phyloP scores from a whole-genome alignment of 2,888 invertebrate species.

The Heliconius aoede region DNA sequence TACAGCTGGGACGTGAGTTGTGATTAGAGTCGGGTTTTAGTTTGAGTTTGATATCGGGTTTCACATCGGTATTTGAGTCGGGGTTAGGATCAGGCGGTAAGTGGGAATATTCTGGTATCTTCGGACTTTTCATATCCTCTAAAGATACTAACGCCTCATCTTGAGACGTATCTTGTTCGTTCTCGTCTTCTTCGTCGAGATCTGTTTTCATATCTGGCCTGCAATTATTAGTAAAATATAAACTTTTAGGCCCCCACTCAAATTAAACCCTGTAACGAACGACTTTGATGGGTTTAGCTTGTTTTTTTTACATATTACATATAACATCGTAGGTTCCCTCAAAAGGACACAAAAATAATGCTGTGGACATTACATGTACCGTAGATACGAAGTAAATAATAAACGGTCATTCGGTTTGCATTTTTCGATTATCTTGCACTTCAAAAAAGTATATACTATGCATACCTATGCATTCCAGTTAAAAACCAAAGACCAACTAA shows the following conservation, averaged over 20 bases:
- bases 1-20: conserved; percentile 20
- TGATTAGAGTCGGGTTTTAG: not conserved
- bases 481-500: no score
- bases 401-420: no score
- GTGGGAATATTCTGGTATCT: conserved; percentile 73
- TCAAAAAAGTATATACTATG: no score
- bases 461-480: no score
- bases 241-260: not conserved
- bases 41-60: not conserved
- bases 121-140: conserved; percentile 69
- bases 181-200: conserved; percentile 56
- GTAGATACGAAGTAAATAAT: no score
- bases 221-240: conserved; percentile 21
- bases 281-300: no score
- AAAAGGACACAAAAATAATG: no score
- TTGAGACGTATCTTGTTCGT: conserved; percentile 47
- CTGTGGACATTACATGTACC: no score
- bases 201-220: conserved; percentile 63
- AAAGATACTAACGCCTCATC: conserved; percentile 50
- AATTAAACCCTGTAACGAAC: no score
- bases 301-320: not conserved
- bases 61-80: not conserved
- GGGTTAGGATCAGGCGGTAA: conserved; percentile 70
- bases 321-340: not conserved
- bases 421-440: no score